phyloP scores from a whole-genome alignment of 2,797 vertebrate species.

The Gorsachius magnificus region DNA sequence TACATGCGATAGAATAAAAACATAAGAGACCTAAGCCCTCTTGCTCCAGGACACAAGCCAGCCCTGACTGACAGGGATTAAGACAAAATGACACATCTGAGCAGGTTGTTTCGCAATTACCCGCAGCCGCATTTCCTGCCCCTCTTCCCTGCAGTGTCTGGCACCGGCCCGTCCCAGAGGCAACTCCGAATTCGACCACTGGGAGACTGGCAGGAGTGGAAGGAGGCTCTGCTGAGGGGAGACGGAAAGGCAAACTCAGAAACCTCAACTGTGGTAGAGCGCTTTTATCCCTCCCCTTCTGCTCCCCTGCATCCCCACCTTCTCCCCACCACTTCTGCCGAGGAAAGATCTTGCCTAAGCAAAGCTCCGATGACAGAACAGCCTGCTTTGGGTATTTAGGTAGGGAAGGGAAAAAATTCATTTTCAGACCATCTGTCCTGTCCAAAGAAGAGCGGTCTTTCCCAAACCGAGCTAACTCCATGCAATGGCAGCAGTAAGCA shows the following conservation, averaged over 20 bases:
- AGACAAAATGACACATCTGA: neutral
- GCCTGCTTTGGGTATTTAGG: neutral
- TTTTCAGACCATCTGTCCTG: conserved; percentile 22
- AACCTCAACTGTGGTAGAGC: neutral
- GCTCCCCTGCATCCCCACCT: neutral
- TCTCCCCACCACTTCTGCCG: neutral
- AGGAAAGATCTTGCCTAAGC: neutral
- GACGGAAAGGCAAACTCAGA: neutral
- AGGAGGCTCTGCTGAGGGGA: neutral
- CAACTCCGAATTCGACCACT: neutral
- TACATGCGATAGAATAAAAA: neutral
- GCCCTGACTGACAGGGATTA: neutral
- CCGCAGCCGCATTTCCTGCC: neutral
- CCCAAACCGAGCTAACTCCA: neutral
- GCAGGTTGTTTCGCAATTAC: conserved; percentile 10
- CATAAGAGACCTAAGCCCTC: neutral
- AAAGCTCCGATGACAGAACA: conserved; percentile 19
- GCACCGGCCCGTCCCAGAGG: neutral
- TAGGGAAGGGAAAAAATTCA: conserved; percentile 6
- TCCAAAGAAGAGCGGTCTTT: conserved; percentile 8
- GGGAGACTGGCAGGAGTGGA: neutral
- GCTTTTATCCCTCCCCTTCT: neutral
- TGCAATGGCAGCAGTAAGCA: conserved; percentile 16
- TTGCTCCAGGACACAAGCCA: neutral
- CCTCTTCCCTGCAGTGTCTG: neutral